Evolutionary conservation across 1,140 invertebrate genomes (phyloP), one percentile per base, ranked within the genome.

Genomic region (Penaeus vannamei): DNA sequence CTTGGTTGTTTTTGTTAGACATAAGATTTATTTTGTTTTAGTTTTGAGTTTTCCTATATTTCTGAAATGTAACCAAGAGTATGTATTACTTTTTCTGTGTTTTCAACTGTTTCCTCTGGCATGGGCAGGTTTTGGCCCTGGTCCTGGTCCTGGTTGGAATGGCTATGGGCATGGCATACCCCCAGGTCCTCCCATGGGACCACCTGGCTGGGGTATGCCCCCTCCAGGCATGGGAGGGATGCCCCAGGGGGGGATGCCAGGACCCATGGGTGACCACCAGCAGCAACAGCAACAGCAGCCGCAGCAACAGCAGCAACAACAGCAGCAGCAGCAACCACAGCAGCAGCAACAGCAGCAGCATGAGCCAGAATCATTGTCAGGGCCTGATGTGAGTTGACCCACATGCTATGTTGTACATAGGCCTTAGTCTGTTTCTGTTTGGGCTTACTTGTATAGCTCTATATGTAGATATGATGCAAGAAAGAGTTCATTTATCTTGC

Each of bases 151-250:
- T 84, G 91, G 91, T 0, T 85, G 82, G 77, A 87, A 85, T 81
- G 90, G 90, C 60, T 91, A 86, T 66, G 88, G 88, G 61, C 86
- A 86, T 80, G 89, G 90, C 1, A 90, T 90, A 85, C 91, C 91
- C 19, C 90, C 90, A n/a, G 91, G 91, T 3, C 90, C 90, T 69
- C 89, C 89, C 10, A 91, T 90, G 89, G 91, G 90, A 46, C 91
- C 90, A 22, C 90, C 91, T 60, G 88, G 88, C 10, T 90, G 90
- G 90, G 91, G 90, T 81, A 92, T 92, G 88, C 92, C 92, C 66
- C 92, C 92, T 66, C 92, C 91, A 85, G 90, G 90, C 7, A 88
- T 91, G 89, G 89, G 91, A 23, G 83, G 82, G 29, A 87, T 87
- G 86, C 80, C 84, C 61, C 85, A 85, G 36, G 77, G 86, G 36